Conservation (phyloP, 1,140 invertebrate genomes). For the Neoseiulus cucumeris region DNA sequence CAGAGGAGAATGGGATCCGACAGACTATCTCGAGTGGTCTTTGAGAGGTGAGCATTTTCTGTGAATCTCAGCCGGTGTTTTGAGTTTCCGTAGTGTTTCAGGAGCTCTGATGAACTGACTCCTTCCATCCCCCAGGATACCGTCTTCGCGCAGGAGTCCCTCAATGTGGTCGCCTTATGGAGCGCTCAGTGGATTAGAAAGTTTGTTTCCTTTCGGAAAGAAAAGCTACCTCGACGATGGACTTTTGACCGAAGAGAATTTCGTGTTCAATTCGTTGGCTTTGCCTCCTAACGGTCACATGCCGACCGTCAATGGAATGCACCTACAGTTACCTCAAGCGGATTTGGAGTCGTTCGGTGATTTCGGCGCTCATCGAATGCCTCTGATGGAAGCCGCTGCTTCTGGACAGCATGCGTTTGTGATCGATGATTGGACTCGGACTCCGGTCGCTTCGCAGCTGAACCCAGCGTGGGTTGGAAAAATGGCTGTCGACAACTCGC, state of each 20-base stretch:
- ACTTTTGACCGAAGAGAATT: background rate
- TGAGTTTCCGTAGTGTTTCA: too few relatives aligned
- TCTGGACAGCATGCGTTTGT: background rate
- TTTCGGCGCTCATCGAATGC: too few relatives aligned
- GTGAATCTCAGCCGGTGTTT: too few relatives aligned
- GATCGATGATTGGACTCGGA: background rate
- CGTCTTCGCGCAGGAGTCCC: too few relatives aligned
- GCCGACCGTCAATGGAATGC: background rate
- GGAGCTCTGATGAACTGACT: too few relatives aligned
- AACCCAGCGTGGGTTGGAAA: background rate
- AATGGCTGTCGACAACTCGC: constrained; percentile 2
- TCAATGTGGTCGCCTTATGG: too few relatives aligned
- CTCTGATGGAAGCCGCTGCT: background rate
- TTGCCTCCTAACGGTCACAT: background rate
- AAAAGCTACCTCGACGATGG: background rate
- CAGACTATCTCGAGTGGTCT: too few relatives aligned
- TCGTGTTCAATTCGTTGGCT: background rate
- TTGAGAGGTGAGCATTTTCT: too few relatives aligned
- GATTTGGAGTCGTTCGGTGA: too few relatives aligned
- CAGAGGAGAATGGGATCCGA: too few relatives aligned
- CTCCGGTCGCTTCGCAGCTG: background rate
- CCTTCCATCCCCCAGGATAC: too few relatives aligned
- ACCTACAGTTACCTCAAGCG: background rate
- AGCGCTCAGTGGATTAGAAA: too few relatives aligned
- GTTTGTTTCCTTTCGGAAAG: background rate